Percentiles rank a stretch among this genome's conserved stretches.
Evolutionary conservation across 2,797 vertebrate genomes (phyloP).

Genomic region (Phoeniculus purpureus): DNA sequence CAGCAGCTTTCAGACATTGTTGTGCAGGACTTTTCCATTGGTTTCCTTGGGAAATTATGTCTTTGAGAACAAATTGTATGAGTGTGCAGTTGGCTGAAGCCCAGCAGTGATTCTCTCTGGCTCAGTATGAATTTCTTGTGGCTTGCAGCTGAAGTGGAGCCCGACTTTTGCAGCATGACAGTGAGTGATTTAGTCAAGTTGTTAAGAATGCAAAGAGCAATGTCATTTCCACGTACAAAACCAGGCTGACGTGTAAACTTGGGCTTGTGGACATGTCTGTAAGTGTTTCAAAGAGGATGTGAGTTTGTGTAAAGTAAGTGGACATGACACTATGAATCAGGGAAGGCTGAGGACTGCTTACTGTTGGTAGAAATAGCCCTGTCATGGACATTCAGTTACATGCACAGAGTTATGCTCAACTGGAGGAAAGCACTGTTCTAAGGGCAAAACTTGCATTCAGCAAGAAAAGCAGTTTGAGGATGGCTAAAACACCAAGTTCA

Average conservation of each 20-base stretch:
- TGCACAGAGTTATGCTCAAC: not conserved
- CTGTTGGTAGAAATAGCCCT: not conserved
- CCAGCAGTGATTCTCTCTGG: not conserved
- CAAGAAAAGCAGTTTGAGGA: not conserved
- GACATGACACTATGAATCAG: not conserved
- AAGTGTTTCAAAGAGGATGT: not conserved
- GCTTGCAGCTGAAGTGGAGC: not conserved
- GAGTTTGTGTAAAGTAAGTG: not conserved
- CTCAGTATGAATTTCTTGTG: not conserved
- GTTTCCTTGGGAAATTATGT: not conserved
- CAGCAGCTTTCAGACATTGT: not conserved
- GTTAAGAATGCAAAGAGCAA: not conserved
- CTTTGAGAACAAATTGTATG: not conserved
- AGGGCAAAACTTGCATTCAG: not conserved
- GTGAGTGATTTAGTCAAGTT: not conserved
- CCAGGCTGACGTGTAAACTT: not conserved
- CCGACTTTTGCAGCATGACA: not conserved
- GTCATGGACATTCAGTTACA: not conserved
- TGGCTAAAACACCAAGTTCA: not conserved
- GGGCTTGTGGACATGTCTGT: not conserved
- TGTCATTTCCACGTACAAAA: slow-evolving; percentile 21
- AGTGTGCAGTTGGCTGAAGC: not conserved
- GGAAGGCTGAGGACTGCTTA: not conserved
- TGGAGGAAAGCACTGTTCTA: not conserved
- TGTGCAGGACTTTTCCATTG: not conserved